phyloP scores from a whole-genome alignment of 2,113 vertebrate species.

The Sturnira hondurensis region DNA sequence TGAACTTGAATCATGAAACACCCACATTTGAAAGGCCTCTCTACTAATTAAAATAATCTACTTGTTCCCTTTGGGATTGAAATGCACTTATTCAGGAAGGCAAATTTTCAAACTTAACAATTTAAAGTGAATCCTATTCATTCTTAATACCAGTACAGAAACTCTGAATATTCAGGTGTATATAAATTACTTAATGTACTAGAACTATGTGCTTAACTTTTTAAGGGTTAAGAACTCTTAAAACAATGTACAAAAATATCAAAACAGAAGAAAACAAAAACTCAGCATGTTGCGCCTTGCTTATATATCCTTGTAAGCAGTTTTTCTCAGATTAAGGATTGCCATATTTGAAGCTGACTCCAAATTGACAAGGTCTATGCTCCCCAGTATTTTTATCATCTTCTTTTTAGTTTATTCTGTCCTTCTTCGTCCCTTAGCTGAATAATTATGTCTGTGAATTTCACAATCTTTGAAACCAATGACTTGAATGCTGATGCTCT shows the following conservation, averaged over 20 bases:
- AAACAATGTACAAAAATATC: not conserved
- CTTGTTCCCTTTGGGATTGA: not conserved
- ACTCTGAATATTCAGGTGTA: not conserved
- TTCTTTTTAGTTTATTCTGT: conserved; percentile 12
- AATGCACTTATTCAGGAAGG: not conserved
- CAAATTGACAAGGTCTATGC: not conserved
- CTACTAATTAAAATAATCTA: not conserved
- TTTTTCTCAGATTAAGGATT: not conserved
- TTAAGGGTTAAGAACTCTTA: not conserved
- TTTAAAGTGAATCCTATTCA: not conserved
- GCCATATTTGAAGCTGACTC: not conserved
- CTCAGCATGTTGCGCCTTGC: not conserved
- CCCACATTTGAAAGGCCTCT: not conserved
- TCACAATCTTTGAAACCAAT: not conserved
- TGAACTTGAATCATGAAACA: not conserved
- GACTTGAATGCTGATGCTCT: not conserved
- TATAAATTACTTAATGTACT: not conserved
- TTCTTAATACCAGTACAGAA: not conserved
- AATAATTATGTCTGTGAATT: not conserved
- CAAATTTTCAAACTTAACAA: not conserved
- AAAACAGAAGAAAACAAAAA: not conserved
- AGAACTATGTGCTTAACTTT: not conserved
- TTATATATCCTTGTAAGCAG: not conserved
- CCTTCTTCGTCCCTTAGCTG: not conserved
- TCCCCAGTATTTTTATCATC: not conserved